Base-by-base conservation (phyloP, 2,797 vertebrate species). In the Hyperoplus immaculatus region DNA sequence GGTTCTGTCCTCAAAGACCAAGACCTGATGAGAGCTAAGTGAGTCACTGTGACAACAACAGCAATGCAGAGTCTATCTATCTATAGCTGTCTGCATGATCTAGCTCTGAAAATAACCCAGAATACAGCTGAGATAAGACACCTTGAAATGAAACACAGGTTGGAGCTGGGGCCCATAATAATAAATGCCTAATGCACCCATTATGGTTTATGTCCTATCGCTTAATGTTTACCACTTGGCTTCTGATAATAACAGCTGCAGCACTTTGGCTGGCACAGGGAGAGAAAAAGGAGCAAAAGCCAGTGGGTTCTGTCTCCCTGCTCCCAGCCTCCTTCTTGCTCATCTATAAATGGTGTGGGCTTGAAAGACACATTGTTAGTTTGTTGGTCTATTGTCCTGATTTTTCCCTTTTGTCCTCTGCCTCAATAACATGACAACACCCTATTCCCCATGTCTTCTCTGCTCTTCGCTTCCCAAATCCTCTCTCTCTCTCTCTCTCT, bases 11-110 rank as follows among this genome's bases (percentile, higher is more conserved):
- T 97, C 51, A 97, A 97, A 89, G 96, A 97, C 88, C 96, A 96
- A 73, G 96, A 97, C 88, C 92, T 97, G 69, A 96, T 96, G 96
- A 95, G 96, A 74, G 96, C 96, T 82, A 97, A 97, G 96, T 96
- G 90, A 95, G 96, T 93, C 13, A 6, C 38, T 46, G 15, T 15
- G 5, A 29, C 39, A 11, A 16, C 1, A 50, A 5, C 11, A 65
- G 54, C 16, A 21, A 6, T 21, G 3, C 6, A 46, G 4, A 60
- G 18, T 58, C 13, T 29, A 67, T 5, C 4, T 21, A 43, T 18
- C 12, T 54, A 45, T 45, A 29, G 29, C 43, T 45, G 10, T 45
- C 5, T 45, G 29, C 29, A 29, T 29, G 29, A 45, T 45, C 43
- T 45, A 45, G 11, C 14, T 15, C 9, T 14, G 12, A 42, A 42